phyloP scores from a whole-genome alignment of 2,888 invertebrate genomes.

The Aphodius granarius region DNA sequence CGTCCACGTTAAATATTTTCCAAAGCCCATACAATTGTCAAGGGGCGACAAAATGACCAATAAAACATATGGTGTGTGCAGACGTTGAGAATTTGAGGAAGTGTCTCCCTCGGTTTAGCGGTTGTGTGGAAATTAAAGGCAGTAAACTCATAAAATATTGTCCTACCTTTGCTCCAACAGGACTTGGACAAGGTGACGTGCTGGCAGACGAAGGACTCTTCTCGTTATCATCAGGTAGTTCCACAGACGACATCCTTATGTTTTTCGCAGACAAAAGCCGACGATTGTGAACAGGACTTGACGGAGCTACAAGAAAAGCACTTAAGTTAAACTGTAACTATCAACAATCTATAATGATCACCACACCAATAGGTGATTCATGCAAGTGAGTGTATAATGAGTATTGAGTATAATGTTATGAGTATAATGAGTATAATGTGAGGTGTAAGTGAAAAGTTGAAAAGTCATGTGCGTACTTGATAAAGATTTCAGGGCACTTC shows the following conservation, averaged over 20 bases:
- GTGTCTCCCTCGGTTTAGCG: too few species aligned
- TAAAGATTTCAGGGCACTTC: conserved; percentile 48
- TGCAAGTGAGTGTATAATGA: conserved; percentile 1
- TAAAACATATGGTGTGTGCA: too few species aligned
- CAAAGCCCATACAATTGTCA: too few species aligned
- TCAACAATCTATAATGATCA: not conserved
- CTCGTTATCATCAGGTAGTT: conserved; percentile 87
- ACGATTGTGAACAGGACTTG: conserved; percentile 88
- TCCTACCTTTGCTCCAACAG: conserved; percentile 56
- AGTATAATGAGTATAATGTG: not conserved
- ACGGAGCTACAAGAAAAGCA: conserved; percentile 68
- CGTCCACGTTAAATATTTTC: too few species aligned
- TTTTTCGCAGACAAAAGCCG: conserved; percentile 78
- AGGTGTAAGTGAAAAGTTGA: conserved; percentile 3
- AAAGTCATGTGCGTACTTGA: conserved; percentile 49
- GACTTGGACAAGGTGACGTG: conserved; percentile 92
- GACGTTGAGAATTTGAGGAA: too few species aligned
- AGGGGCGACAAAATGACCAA: too few species aligned
- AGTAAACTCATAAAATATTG: not conserved
- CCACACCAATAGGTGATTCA: not conserved
- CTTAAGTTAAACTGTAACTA: not conserved
- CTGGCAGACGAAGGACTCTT: conserved; percentile 91
- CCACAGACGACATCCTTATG: conserved; percentile 91
- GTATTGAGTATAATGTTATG: not conserved
- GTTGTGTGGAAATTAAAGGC: too few species aligned